Conservation (phyloP, 2,888 invertebrate genomes). For the Heteromyza rotundicornis region DNA sequence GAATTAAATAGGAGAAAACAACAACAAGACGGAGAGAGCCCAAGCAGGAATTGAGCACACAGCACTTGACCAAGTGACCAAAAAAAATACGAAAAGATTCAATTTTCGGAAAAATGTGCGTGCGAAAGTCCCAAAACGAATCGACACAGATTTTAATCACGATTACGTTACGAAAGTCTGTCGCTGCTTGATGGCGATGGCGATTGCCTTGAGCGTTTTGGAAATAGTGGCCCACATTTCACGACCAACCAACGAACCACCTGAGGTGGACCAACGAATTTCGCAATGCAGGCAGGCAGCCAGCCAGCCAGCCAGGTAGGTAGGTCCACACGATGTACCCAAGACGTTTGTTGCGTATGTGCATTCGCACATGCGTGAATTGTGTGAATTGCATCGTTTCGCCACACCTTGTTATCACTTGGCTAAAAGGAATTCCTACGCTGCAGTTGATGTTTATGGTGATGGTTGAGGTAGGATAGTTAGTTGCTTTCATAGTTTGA, state of each 20-base stretch:
- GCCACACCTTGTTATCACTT: conserved; percentile 5
- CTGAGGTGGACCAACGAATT: neutral
- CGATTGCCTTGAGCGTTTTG: neutral
- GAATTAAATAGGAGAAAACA: no score
- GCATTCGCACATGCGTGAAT: neutral
- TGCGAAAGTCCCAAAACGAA: neutral
- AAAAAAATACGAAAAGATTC: no score
- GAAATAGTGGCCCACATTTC: neutral
- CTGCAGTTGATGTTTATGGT: neutral
- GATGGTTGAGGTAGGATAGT: no score
- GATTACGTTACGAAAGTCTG: neutral
- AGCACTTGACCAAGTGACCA: no score
- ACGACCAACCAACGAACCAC: neutral
- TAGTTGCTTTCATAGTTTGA: no score
- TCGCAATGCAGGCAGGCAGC: neutral
- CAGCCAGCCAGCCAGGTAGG: neutral
- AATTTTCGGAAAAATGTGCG: no score
- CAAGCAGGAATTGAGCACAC: no score
- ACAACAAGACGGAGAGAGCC: no score
- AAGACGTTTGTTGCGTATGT: neutral
- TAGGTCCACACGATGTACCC: no score
- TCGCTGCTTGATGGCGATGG: neutral
- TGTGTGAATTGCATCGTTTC: neutral
- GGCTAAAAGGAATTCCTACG: neutral
- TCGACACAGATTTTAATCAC: neutral